These are phyloP conservation scores for Lacanobia oleracea DNA, from an alignment of 2,888 invertebrate species.

Conservation along the genomic window DNA sequence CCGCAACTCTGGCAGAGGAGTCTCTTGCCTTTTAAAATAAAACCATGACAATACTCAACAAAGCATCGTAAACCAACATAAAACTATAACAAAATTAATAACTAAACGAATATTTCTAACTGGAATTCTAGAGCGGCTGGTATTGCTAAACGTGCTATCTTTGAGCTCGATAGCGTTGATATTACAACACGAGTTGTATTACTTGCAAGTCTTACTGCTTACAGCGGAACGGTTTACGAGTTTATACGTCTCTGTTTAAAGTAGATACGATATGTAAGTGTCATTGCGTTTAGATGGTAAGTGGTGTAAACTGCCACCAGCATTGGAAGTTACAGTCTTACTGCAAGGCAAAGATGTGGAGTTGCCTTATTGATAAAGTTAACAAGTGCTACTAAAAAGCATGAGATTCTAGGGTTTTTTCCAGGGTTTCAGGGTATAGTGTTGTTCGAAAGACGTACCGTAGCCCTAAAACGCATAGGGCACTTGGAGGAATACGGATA, in stretches of 20 bases:
- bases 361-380: neutral
- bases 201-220: conserved; percentile 22
- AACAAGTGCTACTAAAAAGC: neutral
- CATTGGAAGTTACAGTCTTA: neutral
- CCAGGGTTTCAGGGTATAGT: no score
- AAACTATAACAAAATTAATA: conserved; percentile 15
- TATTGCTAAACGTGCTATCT: conserved; percentile 49
- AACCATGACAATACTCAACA: neutral
- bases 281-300: neutral
- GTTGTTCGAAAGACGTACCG: no score
- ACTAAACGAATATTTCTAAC: conserved; percentile 4
- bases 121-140: conserved; percentile 42
- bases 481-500: no score
- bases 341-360: neutral
- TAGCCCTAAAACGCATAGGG: no score
- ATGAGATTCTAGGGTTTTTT: neutral
- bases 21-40: neutral
- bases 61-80: conserved; percentile 2
- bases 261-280: conserved; percentile 5
- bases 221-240: conserved; percentile 20
- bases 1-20: no score
- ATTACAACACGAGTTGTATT: conserved; percentile 39
- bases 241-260: neutral
- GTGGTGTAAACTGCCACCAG: neutral
- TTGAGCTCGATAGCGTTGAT: conserved; percentile 26